Evolutionary conservation across 53 echinoderm and acorn worm genomes (phyloP).

Genomic region (Zoroaster sp.): DNA sequence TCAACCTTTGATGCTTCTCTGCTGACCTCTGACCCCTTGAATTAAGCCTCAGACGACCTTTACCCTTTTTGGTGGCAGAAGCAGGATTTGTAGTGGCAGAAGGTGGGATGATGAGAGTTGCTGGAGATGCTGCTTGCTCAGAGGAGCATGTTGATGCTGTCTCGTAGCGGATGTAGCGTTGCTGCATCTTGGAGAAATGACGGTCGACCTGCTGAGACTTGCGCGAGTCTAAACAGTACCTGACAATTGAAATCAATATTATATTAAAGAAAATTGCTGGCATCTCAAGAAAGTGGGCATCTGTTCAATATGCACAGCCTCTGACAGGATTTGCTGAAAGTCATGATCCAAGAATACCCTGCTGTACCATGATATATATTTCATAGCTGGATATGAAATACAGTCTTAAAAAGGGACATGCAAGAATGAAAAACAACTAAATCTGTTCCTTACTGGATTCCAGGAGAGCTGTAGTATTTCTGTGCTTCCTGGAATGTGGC

Average conservation of each 20-base stretch:
- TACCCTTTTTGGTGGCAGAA: conserved; percentile 2
- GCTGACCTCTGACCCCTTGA: conserved; percentile 24
- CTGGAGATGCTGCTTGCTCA: conserved; percentile 69
- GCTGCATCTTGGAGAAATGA: conserved; percentile 62
- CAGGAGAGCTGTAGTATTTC: conserved; percentile 23
- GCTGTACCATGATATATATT: no score
- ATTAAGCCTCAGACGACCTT: background rate
- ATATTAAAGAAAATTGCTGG: no score
- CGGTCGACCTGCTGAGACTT: conserved; percentile 44
- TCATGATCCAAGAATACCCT: no score
- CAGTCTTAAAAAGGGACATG: background rate
- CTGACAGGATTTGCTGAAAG: no score
- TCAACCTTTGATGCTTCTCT: conserved; percentile 11
- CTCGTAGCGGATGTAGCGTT: conserved; percentile 71
- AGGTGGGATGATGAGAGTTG: conserved; percentile 46
- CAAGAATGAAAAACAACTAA: background rate
- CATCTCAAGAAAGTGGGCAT: no score
- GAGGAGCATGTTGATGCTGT: conserved; percentile 80
- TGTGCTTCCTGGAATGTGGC: conserved; percentile 37
- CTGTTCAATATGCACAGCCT: no score
- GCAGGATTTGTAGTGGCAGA: background rate
- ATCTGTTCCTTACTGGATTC: conserved; percentile 52
- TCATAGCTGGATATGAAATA: no score
- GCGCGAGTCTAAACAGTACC: conserved; percentile 72
- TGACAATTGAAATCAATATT: conserved; percentile 5